Conservation (phyloP, 2,113 vertebrate species). For the Steatornis caripensis region DNA sequence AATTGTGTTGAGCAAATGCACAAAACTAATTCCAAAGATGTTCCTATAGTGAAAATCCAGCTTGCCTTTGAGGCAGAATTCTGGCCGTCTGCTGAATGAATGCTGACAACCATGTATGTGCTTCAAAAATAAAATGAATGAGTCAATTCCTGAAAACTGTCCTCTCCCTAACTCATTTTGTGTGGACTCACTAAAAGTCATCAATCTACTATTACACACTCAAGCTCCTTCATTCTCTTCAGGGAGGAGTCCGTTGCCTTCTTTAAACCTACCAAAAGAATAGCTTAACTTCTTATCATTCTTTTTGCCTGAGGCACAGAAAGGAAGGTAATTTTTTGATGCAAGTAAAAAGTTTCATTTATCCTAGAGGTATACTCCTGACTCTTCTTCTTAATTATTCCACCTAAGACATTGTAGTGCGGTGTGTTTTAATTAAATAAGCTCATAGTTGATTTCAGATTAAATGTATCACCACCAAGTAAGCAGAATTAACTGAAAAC, state of each 20-base stretch:
- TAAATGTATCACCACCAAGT: not conserved
- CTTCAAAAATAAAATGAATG: not conserved
- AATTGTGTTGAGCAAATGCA: not conserved
- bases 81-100: not conserved
- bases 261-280: not conserved
- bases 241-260: not conserved
- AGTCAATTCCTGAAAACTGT: not conserved
- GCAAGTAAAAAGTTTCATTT: slow-evolving; percentile 19
- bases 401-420: not conserved
- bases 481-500: slow-evolving; percentile 49
- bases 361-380: slow-evolving; percentile 34
- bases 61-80: not conserved
- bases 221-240: not conserved
- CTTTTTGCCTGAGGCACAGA: slow-evolving; percentile 43
- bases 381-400: not conserved
- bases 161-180: not conserved
- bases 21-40: not conserved
- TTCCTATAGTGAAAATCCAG: not conserved
- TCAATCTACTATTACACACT: not conserved
- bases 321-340: slow-evolving; percentile 30
- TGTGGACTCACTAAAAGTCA: not conserved
- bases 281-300: slow-evolving; percentile 21
- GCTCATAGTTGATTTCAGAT: slow-evolving; percentile 7
- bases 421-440: slow-evolving; percentile 57
- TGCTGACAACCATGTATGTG: not conserved